A percentile compares a stretch with the other conserved stretches of the same genome.
Evolutionary conservation across 2,113 vertebrate genomes (phyloP).

Genomic region (Cichladusa arquata): DNA sequence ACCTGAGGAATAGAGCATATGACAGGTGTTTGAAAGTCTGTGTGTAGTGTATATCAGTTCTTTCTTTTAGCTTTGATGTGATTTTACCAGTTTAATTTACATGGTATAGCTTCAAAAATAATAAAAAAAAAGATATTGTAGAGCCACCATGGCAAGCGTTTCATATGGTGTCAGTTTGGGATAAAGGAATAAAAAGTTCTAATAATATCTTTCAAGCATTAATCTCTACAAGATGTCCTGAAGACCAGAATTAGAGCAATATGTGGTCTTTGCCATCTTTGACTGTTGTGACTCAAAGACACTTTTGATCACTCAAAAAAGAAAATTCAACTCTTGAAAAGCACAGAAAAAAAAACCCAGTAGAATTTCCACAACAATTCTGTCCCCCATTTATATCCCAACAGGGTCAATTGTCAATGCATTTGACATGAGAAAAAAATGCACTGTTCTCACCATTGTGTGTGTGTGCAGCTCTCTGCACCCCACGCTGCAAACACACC

Average conservation of each 20-base stretch:
- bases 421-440: conserved; percentile 18
- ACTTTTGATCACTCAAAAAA: conserved; percentile 63
- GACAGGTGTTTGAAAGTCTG: not conserved
- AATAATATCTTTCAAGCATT: conserved; percentile 59
- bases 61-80: conserved; percentile 1
- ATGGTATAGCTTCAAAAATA: not conserved
- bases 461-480: not conserved
- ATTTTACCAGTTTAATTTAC: conserved; percentile 17
- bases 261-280: conserved; percentile 53
- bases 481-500: not conserved
- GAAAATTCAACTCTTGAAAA: conserved; percentile 6
- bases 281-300: conserved; percentile 39
- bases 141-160: not conserved
- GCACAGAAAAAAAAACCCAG: not conserved
- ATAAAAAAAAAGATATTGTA: not conserved
- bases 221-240: conserved; percentile 52
- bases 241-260: conserved; percentile 56
- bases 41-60: not conserved
- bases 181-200: conserved; percentile 51
- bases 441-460: conserved; percentile 42
- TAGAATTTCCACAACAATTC: conserved; percentile 50
- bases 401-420: conserved; percentile 8
- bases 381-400: not conserved
- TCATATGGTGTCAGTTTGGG: conserved; percentile 45
- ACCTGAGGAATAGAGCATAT: not conserved